These are phyloP conservation scores for Lithophane ornitopus DNA, from an alignment of 2,888 invertebrate genomes.

Conservation along the genomic window DNA sequence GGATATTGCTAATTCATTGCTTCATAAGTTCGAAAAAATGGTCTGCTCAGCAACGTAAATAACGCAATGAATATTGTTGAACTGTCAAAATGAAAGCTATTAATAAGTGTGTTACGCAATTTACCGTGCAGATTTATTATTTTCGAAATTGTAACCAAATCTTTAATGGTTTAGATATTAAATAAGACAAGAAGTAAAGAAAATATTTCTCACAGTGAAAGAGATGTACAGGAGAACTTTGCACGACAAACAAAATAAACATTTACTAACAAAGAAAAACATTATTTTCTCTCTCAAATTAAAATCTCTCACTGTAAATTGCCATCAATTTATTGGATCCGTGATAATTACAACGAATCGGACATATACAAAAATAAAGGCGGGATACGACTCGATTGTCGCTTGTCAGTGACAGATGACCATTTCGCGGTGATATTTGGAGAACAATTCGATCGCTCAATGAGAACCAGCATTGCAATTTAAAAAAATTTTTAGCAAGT, in stretches of 20 bases:
- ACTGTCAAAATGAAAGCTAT: too few species aligned
- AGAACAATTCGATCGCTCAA: conserved; percentile 53
- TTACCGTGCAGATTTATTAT: background rate
- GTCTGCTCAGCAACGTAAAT: too few species aligned
- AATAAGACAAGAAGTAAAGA: background rate
- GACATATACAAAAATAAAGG: conserved; percentile 44
- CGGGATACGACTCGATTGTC: conserved; percentile 41
- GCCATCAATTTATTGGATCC: conserved; percentile 38
- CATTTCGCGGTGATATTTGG: conserved; percentile 51
- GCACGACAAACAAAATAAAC: background rate
- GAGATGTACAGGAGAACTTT: background rate
- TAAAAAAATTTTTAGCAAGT: background rate
- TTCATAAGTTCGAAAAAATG: too few species aligned
- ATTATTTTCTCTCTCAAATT: background rate
- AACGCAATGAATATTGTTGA: too few species aligned
- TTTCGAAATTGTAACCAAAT: background rate
- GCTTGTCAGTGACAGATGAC: conserved; percentile 58
- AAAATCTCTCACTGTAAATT: conserved; percentile 27
- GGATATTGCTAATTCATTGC: too few species aligned
- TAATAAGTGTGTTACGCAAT: too few species aligned
- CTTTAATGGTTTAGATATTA: background rate
- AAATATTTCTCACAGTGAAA: background rate
- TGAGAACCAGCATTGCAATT: conserved; percentile 39
- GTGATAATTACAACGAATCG: conserved; percentile 50
- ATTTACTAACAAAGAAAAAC: background rate